Base-by-base conservation (phyloP, 2,888 invertebrate species). In the Hedychridium roseum region DNA sequence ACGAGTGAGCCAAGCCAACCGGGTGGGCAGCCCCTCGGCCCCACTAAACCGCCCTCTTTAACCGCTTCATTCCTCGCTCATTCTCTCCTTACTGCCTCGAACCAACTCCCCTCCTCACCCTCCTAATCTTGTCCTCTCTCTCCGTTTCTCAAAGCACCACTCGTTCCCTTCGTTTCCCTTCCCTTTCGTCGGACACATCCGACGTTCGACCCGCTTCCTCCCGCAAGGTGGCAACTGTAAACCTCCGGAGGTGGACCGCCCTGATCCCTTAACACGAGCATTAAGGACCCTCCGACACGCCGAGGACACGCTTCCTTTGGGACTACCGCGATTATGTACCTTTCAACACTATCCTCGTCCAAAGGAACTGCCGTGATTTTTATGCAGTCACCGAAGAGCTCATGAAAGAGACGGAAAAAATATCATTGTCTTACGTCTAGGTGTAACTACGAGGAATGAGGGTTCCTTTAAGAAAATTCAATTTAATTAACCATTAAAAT, bases 11-110 rank as follows among this genome's bases (percentile, higher is more conserved):
- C n/a, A n/a, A n/a, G n/a, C n/a, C n/a, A n/a, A n/a, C n/a, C n/a
- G n/a, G n/a, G n/a, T n/a, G n/a, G n/a, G 53, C 56, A 46, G 53
- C 42, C 43, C 44, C 51, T 43, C 36, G 45, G 45, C 49, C 48
- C 45, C 37, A 52, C 44, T 43, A 35, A 45, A 41, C 27, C 48
- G 23, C 43, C 26, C 44, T 68, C 60, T 68, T 64, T 67, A 51
- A 60, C 63, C 57, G 54, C 59, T 56, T 55, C 43, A 50, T 54
- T 56, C 48, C 54, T 62, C 51, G 42, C 63, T 64, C 60, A 62
- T 60, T 67, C 66, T 56, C 60, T 68, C 68, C 64, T 64, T 70
- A 60, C 64, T 65, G 52, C 58, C 65, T 65, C 62, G 67, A 28
- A 7, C 31, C 16, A 3, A 16, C 31, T 31, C 31, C 6, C 31